Evolutionary conservation across 2,113 vertebrate species (phyloP), one percentile per base, ranked within the genome.

Genomic region (Cariama cristata): DNA sequence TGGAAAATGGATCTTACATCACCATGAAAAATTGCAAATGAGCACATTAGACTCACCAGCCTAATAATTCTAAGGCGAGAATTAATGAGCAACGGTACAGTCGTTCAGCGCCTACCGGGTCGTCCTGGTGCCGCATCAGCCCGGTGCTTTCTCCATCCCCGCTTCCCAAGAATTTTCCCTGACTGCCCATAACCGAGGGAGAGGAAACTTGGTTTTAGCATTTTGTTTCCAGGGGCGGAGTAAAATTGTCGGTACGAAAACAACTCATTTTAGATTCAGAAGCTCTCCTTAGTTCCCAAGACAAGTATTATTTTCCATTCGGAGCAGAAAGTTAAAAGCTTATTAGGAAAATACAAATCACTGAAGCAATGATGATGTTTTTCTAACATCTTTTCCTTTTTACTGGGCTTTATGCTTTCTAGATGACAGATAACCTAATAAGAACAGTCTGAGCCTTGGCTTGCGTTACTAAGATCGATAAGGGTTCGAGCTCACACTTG

Each of bases 101-200:
- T 53, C 0, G 0, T 58, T 72, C 44, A 15, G n/a, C 14, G 11
- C 49, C 45, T 58, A 45, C 55, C 0, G 1, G 33, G 4, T 38
- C 15, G 9, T 49, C 49, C 68, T 35, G 52, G 52, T 44, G 53
- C 53, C 3, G 1, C 47, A 38, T 23, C 8, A 0, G 14, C 73
- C 68, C 10, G 1, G 33, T 69, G 63, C 47, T 76, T 67, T 86
- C 75, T 62, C 22, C 28, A 6, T 59, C 84, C 50, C 32, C 0
- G 0, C 47, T 88, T 73, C 83, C 35, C 27, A 73, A 73, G 76
- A 93, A 89, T 3, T 40, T 93, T 95, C 58, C 28, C 42, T 5
- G 24, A 60, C 28, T 77, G 84, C 12, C 40, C 20, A 16, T 76
- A 47, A 52, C 27, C 50, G 22, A 90, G 58, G 53, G 79, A 83